Conservation (phyloP, 2,797 vertebrate species). For the Phylloscopus collybita region DNA sequence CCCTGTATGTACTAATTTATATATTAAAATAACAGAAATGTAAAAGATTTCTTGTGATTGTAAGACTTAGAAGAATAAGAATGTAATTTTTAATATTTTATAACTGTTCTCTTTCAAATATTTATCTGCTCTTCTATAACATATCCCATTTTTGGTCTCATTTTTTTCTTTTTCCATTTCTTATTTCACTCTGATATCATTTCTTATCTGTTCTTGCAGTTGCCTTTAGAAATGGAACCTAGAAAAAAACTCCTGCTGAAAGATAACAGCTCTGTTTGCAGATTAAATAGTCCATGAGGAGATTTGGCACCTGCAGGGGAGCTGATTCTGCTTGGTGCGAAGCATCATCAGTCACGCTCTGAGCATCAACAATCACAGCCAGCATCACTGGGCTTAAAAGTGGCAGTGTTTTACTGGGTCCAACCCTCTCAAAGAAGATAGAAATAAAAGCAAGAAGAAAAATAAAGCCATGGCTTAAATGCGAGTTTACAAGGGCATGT, state of each 20-base stretch:
- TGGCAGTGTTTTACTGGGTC: background rate
- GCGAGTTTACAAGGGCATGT: background rate
- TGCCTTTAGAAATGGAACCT: slow-evolving; percentile 35
- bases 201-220: slow-evolving; percentile 44
- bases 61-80: background rate
- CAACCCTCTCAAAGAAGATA: background rate
- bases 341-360: background rate
- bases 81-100: background rate
- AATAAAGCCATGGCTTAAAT: background rate
- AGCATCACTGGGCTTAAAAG: background rate
- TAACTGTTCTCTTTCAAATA: background rate
- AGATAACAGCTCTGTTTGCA: slow-evolving; percentile 43
- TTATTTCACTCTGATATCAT: slow-evolving; percentile 9
- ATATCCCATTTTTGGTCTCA: background rate
- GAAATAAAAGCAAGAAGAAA: background rate
- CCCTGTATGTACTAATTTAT: background rate
- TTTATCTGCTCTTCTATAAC: background rate
- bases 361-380: background rate
- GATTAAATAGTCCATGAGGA: slow-evolving; percentile 27
- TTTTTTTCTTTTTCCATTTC: slow-evolving; percentile 2
- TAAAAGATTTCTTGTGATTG: background rate
- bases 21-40: background rate
- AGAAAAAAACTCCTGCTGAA: slow-evolving; percentile 25
- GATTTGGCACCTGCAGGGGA: slow-evolving; percentile 15
- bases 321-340: background rate